Evolutionary conservation across 2,888 invertebrate genomes (phyloP), one percentile per base, ranked within the genome.

Genomic region (Phortica magna): DNA sequence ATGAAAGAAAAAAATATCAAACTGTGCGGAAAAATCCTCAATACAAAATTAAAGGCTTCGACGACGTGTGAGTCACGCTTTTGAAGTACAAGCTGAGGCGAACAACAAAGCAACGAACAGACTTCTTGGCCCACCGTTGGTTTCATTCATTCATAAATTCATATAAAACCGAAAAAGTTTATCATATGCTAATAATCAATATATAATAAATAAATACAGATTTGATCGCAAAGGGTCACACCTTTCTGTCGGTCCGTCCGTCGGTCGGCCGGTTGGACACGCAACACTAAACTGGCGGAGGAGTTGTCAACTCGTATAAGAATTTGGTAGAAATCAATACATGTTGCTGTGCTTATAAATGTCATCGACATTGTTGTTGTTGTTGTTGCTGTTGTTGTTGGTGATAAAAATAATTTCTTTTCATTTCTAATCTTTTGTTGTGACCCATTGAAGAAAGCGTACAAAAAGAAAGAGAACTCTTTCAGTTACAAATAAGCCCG

Each of bases 401-500:
- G 7, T 39, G 67, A 42, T 67, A 19, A 12, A 67, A 67, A 39
- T n/a, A 42, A 41, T 42, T 67, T 67, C 67, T 67, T 67, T 39
- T 67, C n/a, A 42, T 67, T 67, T 41, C 39, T 17, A 12, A 12
- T 67, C 67, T 41, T 42, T 74, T 48, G 64, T 48, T 74, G 80
- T 74, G 77, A 75, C 77, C 76, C 53, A 67, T 55, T 55, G 55
- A 55, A 55, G 14, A 55, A 55, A 55, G 17, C 14, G 55, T 14
- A 55, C 14, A n/a, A 17, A 9, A n/a, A 17, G 9, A 61, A 61
- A 17, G 7, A n/a, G 31, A 22, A 61, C 22, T 19, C 61, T 61
- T 61, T 22, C 22, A 22, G 61, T 87, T 84, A 86, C 85, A 86
- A 86, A 88, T 86, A 88, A 87, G 85, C 80, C 85, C 85, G 85